Evolutionary conservation across 2,888 invertebrate species (phyloP).

Genomic region (Ophioninae sp.): DNA sequence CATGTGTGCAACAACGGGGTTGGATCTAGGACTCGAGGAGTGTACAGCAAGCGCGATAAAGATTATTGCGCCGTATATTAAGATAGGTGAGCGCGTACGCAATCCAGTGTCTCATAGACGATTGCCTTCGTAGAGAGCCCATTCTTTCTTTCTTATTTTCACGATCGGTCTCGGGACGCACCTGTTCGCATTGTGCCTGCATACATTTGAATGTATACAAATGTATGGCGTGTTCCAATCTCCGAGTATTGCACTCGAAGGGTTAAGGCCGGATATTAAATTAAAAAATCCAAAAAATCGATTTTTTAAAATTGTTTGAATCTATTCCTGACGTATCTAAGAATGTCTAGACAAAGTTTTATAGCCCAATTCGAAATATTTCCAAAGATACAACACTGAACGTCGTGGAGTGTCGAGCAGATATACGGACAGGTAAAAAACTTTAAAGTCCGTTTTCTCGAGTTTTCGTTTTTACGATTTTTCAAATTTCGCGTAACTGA

Average conservation of each 20-base stretch:
- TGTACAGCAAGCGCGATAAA: constrained; percentile 18
- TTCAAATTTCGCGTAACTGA: too few relatives aligned
- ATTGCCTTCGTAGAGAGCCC: constrained; percentile 31
- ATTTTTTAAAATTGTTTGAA: too few relatives aligned
- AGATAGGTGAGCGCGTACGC: not conserved
- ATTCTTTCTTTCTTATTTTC: constrained; percentile 26
- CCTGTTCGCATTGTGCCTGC: constrained; percentile 45
- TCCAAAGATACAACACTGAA: too few relatives aligned
- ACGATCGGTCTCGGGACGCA: constrained; percentile 51
- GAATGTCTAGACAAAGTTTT: too few relatives aligned
- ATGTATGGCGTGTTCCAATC: not conserved
- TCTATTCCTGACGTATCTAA: too few relatives aligned
- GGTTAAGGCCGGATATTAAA: too few relatives aligned
- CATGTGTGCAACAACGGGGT: constrained; percentile 35
- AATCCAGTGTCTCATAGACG: constrained; percentile 38
- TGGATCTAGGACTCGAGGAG: constrained; percentile 30
- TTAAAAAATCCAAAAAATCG: too few relatives aligned
- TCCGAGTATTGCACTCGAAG: not conserved
- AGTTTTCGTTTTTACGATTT: too few relatives aligned
- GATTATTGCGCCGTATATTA: constrained; percentile 27
- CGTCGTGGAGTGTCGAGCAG: too few relatives aligned
- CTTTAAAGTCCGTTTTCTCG: too few relatives aligned
- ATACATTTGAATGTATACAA: not conserved
- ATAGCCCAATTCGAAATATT: too few relatives aligned
- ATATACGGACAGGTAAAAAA: too few relatives aligned